Percentiles rank a stretch among this genome's conserved stretches.
Conservation (phyloP, 2,113 vertebrate genomes). For the Campylorhamphus procurvoides region DNA sequence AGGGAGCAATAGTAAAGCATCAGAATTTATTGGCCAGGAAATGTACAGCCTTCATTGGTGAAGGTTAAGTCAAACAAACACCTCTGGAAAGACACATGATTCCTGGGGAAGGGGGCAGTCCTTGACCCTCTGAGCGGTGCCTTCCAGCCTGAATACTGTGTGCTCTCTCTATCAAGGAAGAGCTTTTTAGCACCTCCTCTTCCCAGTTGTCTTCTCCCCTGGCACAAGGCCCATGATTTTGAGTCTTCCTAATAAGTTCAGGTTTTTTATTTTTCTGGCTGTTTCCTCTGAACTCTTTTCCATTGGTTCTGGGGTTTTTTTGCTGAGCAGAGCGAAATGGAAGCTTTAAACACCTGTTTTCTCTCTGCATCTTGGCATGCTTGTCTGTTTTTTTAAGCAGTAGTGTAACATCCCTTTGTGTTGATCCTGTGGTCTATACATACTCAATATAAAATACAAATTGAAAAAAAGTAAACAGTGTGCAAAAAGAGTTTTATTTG, state of each 20-base stretch:
- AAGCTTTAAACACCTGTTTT: neutral
- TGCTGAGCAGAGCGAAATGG: neutral
- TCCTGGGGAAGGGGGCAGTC: neutral
- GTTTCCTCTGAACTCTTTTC: neutral
- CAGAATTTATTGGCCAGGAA: neutral
- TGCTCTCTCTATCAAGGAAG: neutral
- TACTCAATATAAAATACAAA: neutral
- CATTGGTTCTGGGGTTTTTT: neutral
- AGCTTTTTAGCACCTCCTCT: neutral
- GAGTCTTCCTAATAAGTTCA: neutral
- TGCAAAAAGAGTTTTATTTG: neutral
- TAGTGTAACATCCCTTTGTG: neutral
- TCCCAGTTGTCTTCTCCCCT: neutral
- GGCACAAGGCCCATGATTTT: rapidly evolving
- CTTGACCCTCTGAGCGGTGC: neutral
- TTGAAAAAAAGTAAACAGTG: neutral
- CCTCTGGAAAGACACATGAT: neutral
- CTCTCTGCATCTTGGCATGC: neutral
- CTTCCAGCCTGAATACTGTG: neutral
- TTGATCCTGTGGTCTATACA: neutral
- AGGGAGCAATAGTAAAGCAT: neutral
- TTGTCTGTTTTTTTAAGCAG: neutral
- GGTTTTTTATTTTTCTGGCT: neutral
- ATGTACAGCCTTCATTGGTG: neutral
- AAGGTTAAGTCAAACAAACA: neutral